Base-by-base conservation (phyloP, 2,113 vertebrate genomes). In the Rhombomys opimus region DNA sequence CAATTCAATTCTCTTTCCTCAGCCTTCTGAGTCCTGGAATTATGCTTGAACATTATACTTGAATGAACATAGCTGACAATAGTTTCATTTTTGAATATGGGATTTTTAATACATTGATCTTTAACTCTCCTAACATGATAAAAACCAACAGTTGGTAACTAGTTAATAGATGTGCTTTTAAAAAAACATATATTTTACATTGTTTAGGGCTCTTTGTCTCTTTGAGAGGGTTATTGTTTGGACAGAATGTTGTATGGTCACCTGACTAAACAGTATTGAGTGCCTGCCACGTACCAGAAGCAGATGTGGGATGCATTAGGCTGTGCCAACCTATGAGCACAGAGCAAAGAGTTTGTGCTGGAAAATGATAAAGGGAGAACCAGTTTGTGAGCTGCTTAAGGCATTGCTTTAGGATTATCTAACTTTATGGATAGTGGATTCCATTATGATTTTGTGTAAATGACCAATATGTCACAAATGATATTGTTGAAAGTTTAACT, bases 381-480 rank as follows among this genome's bases (percentile, higher is more conserved):
- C 75, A 57, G 38, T 65, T 80, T 93, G 23, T 46, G 73, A 90
- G 72, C 22, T 38, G 46, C 38, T 57, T 81, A 81, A 61, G 85
- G n/a, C 20, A 82, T n/a, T 89, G 67, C 32, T 46, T 84, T 41
- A 65, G 68, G 50, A 4, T 76, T 94, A 72, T 88, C 80, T 89
- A 61, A 57, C 11, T 75, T n/a, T 70, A 5, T 88, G 67, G 46
- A 50, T 75, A 14, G 65, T 23, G 50, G 32, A 50, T 38, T 92
- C n/a, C 67, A 13, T 67, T 96, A 84, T 90, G 59, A 61, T 91
- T 95, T 95, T 96, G 67, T 86, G 76, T 94, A 68, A 78, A 82
- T 82, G 70, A 81, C n/a, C 76, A 59, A 52, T 57, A 50, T 4
- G 59, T 38, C 81, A 68, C n/a, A 90, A 88, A 38, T 73, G 13